Base-by-base conservation (phyloP, 2,888 invertebrate species). In the Epistrophe eligans region DNA sequence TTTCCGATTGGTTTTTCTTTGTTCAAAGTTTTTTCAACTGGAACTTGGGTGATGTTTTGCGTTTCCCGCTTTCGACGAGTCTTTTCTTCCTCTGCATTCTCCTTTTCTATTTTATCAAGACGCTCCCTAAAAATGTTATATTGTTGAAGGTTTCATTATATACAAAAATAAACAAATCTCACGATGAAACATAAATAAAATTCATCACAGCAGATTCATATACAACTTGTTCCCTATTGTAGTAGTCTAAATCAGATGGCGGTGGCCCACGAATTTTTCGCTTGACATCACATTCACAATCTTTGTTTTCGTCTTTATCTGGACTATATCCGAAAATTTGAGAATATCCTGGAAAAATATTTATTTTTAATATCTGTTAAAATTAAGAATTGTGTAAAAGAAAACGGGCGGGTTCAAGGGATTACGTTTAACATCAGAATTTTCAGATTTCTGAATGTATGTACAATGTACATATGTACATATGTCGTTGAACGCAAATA, bases 151-250 rank as follows among this genome's bases (percentile, higher is more conserved):
- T 9, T 1, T 40, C 3, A 17, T 11, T 19, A 10, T 38, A 45
- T 40, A 0, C 24, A 7, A 13, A 13, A 9, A 2, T 19, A 35
- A 1, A 50, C 1, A 4, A 10, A 2, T 55, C 90, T 90, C 89
- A 92, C 92, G n/a, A 52, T 64, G 90, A 88, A n/a, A 91, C 89
- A 80, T 89, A 92, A 24, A 92, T 87, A 0, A 91, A 89, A 89
- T 92, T 91, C 1, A 89, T 85, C 55, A 92, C 38, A 0, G 90
- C 90, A 40, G 90, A 89, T 19, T 91, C 90, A 17, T 91, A 91
- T 17, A 89, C 87, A 9, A 89, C 64, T 55, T 91, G 89, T 24
- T 91, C 90, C 40, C 89, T 90, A 40, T 89, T 90, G 62, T 91
- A 92, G 55, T 89, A 92, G 8, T 90, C 83, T 35, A 90, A 89